phyloP scores from a whole-genome alignment of 2,888 invertebrate genomes.

The Yponomeuta evonymella region DNA sequence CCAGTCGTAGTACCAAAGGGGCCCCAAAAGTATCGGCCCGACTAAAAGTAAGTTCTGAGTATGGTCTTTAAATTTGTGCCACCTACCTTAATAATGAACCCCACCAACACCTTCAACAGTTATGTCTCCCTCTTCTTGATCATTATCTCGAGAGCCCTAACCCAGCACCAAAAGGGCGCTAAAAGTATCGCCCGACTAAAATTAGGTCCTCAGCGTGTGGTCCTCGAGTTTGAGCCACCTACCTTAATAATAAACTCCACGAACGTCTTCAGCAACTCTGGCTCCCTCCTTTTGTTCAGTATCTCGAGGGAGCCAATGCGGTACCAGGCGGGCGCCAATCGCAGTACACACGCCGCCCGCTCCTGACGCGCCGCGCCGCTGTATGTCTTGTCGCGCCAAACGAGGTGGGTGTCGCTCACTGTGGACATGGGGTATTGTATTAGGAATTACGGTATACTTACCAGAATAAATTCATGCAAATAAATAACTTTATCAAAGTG shows the following conservation, averaged over 20 bases:
- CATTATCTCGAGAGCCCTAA: slow-evolving; percentile 80
- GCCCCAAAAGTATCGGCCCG: too few species aligned
- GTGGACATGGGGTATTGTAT: slow-evolving; percentile 20
- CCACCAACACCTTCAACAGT: slow-evolving; percentile 60
- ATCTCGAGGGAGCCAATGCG: slow-evolving; percentile 81
- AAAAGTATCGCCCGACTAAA: too few species aligned
- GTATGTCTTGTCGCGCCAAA: slow-evolving; percentile 78
- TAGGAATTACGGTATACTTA: too few species aligned
- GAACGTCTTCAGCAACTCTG: slow-evolving; percentile 60
- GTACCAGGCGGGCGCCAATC: slow-evolving; percentile 76
- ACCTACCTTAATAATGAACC: slow-evolving; percentile 63
- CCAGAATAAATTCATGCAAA: too few species aligned
- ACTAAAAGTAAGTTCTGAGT: not conserved
- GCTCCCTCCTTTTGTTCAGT: slow-evolving; percentile 63
- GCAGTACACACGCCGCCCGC: slow-evolving; percentile 71
- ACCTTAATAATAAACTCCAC: slow-evolving; percentile 70
- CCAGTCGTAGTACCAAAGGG: slow-evolving; percentile 47
- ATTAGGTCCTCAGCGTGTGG: not conserved
- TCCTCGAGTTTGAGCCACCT: slow-evolving; percentile 2
- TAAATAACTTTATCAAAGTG: too few species aligned
- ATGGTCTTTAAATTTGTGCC: not conserved
- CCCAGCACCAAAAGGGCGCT: slow-evolving; percentile 39
- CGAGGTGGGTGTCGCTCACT: slow-evolving; percentile 73
- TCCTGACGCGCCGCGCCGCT: slow-evolving; percentile 73
- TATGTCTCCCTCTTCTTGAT: slow-evolving; percentile 61